Evolutionary conservation across 2,797 vertebrate genomes (phyloP).

Genomic region (Sylvilagus floridanus): DNA sequence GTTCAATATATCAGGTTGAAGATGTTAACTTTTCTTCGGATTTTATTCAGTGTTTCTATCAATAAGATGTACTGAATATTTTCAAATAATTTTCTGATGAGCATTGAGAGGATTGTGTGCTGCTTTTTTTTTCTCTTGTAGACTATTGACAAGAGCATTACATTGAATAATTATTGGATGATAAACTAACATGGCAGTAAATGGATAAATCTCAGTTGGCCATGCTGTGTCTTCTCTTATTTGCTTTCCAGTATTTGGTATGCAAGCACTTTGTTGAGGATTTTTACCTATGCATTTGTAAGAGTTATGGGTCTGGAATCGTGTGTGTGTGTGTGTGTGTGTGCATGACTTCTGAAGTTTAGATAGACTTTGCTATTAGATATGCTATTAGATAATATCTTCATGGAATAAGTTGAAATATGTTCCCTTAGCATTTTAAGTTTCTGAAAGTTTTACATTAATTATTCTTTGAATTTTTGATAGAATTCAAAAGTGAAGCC

Average conservation of each 20-base stretch:
- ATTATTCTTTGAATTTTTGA: neutral
- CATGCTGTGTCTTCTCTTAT: neutral
- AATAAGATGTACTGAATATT: neutral
- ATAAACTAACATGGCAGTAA: neutral
- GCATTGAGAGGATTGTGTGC: neutral
- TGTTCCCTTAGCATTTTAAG: neutral
- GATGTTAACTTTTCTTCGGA: neutral
- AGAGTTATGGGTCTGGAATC: too few species aligned
- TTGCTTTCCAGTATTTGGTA: neutral
- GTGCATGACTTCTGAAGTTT: neutral
- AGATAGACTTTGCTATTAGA: neutral
- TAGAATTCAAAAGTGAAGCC: neutral
- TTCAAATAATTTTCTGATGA: neutral
- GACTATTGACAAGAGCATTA: neutral
- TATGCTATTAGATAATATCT: neutral
- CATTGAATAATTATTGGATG: neutral
- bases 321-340: too few species aligned
- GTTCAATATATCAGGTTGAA: neutral
- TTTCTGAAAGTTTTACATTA: neutral
- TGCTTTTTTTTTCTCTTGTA: neutral
- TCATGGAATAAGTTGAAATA: neutral
- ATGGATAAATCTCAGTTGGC: neutral
- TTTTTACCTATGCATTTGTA: neutral
- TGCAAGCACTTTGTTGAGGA: too few species aligned
- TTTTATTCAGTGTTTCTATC: neutral